phyloP scores from a whole-genome alignment of 2,888 invertebrate species.

The Choristoneura rosaceana region DNA sequence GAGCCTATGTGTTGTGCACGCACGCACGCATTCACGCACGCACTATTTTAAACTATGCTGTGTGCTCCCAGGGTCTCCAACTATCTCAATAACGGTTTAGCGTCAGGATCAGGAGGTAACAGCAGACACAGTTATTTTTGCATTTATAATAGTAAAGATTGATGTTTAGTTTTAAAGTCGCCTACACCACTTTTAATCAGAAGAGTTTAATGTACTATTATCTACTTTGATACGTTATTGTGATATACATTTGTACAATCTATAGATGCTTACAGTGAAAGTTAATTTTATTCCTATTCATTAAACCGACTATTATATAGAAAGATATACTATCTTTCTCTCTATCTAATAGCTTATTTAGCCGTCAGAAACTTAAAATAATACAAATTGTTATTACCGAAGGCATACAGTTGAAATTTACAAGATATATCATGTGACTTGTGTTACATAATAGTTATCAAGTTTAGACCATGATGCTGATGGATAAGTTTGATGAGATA shows the following conservation, averaged over 20 bases:
- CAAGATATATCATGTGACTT: background rate
- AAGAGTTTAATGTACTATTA: conserved; percentile 1
- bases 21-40: too few relatives aligned
- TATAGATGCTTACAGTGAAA: conserved; percentile 14
- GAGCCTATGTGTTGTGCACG: too few relatives aligned
- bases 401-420: conserved; percentile 8
- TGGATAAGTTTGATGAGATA: background rate
- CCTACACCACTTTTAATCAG: background rate
- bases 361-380: background rate
- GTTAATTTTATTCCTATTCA: conserved; percentile 17
- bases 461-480: background rate
- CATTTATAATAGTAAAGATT: too few relatives aligned
- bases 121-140: too few relatives aligned
- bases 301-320: conserved; percentile 24
- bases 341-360: background rate
- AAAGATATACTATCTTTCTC: conserved; percentile 3
- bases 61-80: too few relatives aligned
- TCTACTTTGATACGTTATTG: conserved; percentile 18
- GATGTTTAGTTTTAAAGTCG: too few relatives aligned
- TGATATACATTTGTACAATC: background rate
- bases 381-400: background rate
- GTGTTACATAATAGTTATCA: background rate
- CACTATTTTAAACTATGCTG: too few relatives aligned
- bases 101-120: too few relatives aligned
- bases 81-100: too few relatives aligned